A percentile compares a stretch with the other conserved stretches of the same genome.
Conservation (phyloP, 2,888 invertebrate genomes). For the Pristionchus mayeri region DNA sequence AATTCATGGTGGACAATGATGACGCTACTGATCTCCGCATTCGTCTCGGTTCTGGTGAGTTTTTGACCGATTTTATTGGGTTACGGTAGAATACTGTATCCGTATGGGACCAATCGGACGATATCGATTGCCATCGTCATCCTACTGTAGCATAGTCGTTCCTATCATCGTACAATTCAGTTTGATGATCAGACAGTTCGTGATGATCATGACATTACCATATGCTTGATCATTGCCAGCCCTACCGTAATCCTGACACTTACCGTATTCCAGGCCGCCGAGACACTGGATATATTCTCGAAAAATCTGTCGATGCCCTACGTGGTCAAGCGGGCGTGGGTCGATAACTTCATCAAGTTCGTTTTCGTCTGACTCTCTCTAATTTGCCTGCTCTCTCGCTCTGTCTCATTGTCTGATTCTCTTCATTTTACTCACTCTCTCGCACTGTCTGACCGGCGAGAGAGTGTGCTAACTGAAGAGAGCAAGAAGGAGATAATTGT, state of each 20-base stretch:
- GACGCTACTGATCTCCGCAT: neutral
- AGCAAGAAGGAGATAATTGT: neutral
- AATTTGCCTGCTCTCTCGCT: too few species aligned
- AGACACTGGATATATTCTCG: constrained; percentile 54
- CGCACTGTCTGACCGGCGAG: neutral
- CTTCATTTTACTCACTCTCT: too few species aligned
- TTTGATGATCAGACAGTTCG: too few species aligned
- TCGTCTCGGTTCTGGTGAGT: neutral
- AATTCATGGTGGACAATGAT: constrained; percentile 14
- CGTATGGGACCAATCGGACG: too few species aligned
- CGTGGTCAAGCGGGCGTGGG: constrained; percentile 62
- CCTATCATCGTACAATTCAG: too few species aligned
- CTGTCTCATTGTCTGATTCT: too few species aligned
- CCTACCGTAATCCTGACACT: too few species aligned
- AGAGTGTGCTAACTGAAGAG: neutral
- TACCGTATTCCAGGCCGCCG: neutral
- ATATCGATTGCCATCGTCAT: too few species aligned
- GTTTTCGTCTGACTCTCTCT: constrained; percentile 51
- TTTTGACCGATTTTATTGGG: neutral
- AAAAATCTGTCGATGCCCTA: constrained; percentile 61
- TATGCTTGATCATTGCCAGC: too few species aligned
- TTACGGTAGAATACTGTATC: too few species aligned
- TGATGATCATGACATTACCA: too few species aligned
- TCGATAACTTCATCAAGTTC: constrained; percentile 67
- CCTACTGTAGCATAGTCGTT: too few species aligned